phyloP scores from a whole-genome alignment of 1,140 invertebrate genomes.

The Philotrypesis tridentata region DNA sequence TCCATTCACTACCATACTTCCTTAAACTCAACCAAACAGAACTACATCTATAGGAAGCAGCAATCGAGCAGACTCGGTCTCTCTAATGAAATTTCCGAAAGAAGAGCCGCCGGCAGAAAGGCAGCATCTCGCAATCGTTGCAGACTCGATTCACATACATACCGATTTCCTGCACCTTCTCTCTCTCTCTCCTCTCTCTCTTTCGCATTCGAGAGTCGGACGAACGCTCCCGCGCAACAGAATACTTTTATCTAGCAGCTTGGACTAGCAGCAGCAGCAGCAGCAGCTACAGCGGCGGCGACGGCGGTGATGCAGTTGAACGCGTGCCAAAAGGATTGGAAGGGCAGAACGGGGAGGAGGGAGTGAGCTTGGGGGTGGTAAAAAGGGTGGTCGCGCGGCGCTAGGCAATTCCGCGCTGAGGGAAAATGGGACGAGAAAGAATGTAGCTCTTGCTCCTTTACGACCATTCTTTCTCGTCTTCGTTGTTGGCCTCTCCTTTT shows the following conservation, averaged over 20 bases:
- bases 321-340: conserved; percentile 47
- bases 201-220: not conserved
- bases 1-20: too few species aligned
- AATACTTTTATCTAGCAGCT: conserved; percentile 45
- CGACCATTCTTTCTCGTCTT: conserved; percentile 42
- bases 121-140: not conserved
- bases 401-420: conserved; percentile 28
- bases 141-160: not conserved
- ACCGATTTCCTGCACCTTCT: not conserved
- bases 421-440: conserved; percentile 46
- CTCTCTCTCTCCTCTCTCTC: not conserved
- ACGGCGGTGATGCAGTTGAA: conserved; percentile 34
- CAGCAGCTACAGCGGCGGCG: conserved; percentile 10
- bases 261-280: not conserved
- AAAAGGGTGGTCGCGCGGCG: conserved; percentile 27
- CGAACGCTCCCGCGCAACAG: conserved; percentile 23
- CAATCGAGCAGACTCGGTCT: too few species aligned
- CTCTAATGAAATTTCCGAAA: not conserved
- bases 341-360: not conserved
- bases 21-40: too few species aligned
- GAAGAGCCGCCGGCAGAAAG: too few species aligned
- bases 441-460: conserved; percentile 45
- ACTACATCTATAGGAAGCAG: too few species aligned
- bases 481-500: conserved; percentile 13
- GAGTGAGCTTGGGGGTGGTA: conserved; percentile 22